These are phyloP conservation scores for Orientallactaga sibirica DNA, from an alignment of 2,797 vertebrate genomes.

Conservation along the genomic window DNA sequence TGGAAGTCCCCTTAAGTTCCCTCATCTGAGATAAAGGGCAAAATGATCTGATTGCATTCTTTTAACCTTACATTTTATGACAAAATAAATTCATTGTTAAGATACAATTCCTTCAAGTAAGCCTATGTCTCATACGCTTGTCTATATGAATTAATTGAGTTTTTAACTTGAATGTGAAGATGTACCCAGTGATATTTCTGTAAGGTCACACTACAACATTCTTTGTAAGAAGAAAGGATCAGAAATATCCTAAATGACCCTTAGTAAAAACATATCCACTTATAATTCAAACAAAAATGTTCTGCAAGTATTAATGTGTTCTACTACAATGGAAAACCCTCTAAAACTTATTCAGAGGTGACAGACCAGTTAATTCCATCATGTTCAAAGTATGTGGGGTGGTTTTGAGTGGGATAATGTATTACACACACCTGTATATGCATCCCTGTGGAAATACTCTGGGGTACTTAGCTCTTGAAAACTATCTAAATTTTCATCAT, in stretches of 20 bases:
- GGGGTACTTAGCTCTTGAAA: not conserved
- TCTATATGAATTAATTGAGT: slow-evolving; percentile 32
- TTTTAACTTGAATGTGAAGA: slow-evolving; percentile 25
- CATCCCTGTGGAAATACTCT: no score
- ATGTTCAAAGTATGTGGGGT: not conserved
- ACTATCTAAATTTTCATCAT: not conserved
- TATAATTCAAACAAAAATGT: slow-evolving; percentile 22
- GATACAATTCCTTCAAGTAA: not conserved
- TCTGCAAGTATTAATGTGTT: not conserved
- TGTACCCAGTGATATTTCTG: not conserved
- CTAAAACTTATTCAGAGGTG: not conserved
- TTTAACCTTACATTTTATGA: not conserved
- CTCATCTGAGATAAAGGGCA: not conserved
- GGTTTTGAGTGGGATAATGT: not conserved
- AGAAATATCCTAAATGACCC: not conserved
- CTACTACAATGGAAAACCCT: not conserved
- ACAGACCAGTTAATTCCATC: not conserved
- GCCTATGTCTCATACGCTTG: not conserved
- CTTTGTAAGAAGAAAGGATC: not conserved
- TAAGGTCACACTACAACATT: not conserved
- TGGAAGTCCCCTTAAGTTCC: not conserved
- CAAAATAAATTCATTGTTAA: slow-evolving; percentile 11
- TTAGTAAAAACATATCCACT: not conserved
- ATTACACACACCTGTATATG: not conserved
- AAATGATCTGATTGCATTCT: slow-evolving; percentile 1